Base-by-base conservation (phyloP, 2,888 invertebrate genomes). In the Ernsta delagoae region DNA sequence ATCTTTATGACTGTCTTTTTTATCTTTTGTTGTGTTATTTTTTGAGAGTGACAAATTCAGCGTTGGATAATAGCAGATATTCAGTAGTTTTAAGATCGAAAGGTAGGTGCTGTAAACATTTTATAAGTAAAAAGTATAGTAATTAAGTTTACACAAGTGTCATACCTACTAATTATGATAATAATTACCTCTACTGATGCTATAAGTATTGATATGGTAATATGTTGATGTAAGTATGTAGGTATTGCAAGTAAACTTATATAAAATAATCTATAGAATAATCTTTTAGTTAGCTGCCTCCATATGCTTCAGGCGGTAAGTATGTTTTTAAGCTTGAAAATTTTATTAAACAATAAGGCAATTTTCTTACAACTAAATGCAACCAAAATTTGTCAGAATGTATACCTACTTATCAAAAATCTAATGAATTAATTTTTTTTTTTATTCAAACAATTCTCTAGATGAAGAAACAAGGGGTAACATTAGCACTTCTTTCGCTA, bases 401-500 rank as follows among this genome's bases (percentile, higher is more conserved):
- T n/a, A n/a, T n/a, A n/a, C n/a, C n/a, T n/a, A n/a, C n/a, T n/a
- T n/a, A n/a, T n/a, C n/a, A n/a, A n/a, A n/a, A n/a, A n/a, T n/a
- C n/a, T n/a, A n/a, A n/a, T n/a, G n/a, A n/a, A n/a, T n/a, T n/a
- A n/a, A n/a, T n/a, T n/a, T n/a, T n/a, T n/a, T n/a, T n/a, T n/a
- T n/a, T n/a, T n/a, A n/a, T n/a, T n/a, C n/a, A n/a, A n/a, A 24
- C 24, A 5, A 41, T 50, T 24, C 50, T 59, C 11, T 45, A 69
- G 68, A 69, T 69, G 68, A 57, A 24, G 16, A 6, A 7, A 1
- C n/a, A 11, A n/a, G 24, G 9, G 5, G 16, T 63, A 7, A 57
- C 6, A 59, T 31, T 50, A 11, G 50, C 39, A 41, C 8, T 74
- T 16, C 34, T 70, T 43, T 56, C 65, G 24, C 65, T 75, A n/a